Evolutionary conservation across 2,797 vertebrate genomes (phyloP), one percentile per base, ranked within the genome.

Genomic region (Leucoraja ocellata): DNA sequence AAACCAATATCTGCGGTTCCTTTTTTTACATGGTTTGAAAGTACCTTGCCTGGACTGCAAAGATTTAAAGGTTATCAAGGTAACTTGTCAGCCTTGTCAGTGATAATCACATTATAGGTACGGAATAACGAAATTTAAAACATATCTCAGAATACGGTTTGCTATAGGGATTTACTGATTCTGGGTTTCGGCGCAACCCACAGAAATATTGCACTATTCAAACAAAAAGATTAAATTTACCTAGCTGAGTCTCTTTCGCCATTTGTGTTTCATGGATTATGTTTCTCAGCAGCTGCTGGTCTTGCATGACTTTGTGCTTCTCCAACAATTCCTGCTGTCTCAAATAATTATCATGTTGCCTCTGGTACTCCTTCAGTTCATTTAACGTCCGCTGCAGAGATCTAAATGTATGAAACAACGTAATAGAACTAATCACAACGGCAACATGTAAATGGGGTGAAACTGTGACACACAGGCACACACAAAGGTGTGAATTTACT

Each of bases 201-300:
- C 36, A 14, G 39, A 80, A 80, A 46, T 21, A 36, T 74, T 74
- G 3, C 71, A 74, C 6, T 21, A 21, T 74, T 18, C 71, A 74
- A 74, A 74, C 21, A 54, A 74, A 74, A 68, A 21, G 13, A 80
- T 36, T 0, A 1, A 93, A 80, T 95, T 95, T 95, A 99, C 99
- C 99, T 94, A 99, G 96, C 94, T 99, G 99, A 93, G 99, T 98
- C 95, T 99, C 99, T 96, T 99, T 99, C 93, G 99, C 99, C 98
- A 99, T 99, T 96, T 99, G 99, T 1, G 98, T 99, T 96, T 99
- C 99, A 0, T 99, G 99, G 95, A 99, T 99, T 95, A 99, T 99
- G 95, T 99, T 99, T 94, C 97, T 96, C 93, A 99, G 95, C 94
- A 99, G 99, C 94, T 99, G 99, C 93, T 99, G 98, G 94, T 99